Evolutionary conservation across 2,113 vertebrate genomes (phyloP).

Genomic region (Heptranchias perlo): DNA sequence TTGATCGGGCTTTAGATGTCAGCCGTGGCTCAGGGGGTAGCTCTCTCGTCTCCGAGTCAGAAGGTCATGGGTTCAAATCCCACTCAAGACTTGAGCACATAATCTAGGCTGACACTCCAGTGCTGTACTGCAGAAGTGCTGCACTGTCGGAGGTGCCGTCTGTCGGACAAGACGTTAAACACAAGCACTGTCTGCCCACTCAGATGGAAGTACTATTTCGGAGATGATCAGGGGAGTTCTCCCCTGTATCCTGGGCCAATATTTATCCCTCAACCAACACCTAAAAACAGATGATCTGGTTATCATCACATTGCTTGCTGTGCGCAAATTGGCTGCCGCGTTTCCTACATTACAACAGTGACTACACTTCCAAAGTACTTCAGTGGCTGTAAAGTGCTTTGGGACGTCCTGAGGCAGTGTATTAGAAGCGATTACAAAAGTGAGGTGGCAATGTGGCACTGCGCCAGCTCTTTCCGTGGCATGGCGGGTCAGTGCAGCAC

Average conservation of each 20-base stretch:
- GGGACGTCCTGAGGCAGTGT: neutral
- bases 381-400: neutral
- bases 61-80: neutral
- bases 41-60: neutral
- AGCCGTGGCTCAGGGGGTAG: too few species aligned
- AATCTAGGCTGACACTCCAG: neutral
- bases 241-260: neutral
- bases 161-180: neutral
- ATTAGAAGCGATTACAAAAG: too few species aligned
- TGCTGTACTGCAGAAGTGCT: neutral
- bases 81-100: neutral
- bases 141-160: neutral
- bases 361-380: neutral
- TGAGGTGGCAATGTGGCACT: too few species aligned
- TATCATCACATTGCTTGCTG: neutral
- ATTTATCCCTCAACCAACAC: neutral
- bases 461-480: too few species aligned
- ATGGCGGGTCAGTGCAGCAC: too few species aligned
- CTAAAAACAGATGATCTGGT: neutral
- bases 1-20: neutral
- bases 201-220: too few species aligned
- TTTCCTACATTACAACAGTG: neutral
- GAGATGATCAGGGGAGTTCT: neutral
- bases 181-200: neutral
- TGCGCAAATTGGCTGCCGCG: neutral